phyloP scores from a whole-genome alignment of 2,888 invertebrate species.

The Notodonta ziczac region DNA sequence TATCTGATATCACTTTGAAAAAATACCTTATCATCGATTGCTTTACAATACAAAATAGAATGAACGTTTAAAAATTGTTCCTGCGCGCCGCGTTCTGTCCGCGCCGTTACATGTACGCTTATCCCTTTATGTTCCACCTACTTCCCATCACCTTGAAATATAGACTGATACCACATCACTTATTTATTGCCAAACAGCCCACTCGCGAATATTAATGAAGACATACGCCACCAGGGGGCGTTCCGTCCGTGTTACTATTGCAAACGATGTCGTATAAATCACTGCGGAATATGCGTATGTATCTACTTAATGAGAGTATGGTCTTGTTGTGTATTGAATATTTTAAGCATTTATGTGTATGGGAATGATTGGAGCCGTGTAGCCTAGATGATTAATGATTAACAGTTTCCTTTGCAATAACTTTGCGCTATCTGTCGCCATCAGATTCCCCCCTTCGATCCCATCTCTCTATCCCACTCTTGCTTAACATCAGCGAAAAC shows the following conservation, averaged over 20 bases:
- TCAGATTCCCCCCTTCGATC: not conserved
- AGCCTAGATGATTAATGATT: not conserved
- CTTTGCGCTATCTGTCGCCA: not conserved
- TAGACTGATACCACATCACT: not conserved
- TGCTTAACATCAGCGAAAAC: too few relatives aligned
- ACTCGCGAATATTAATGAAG: conserved; percentile 4
- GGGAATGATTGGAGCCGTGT: not conserved
- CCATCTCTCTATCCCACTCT: too few relatives aligned
- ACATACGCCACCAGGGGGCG: conserved; percentile 3
- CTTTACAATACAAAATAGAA: too few relatives aligned
- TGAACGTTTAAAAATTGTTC: too few relatives aligned
- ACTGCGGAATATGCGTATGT: not conserved
- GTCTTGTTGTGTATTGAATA: not conserved
- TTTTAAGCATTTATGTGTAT: not conserved
- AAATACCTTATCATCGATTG: too few relatives aligned
- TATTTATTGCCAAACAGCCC: conserved; percentile 3
- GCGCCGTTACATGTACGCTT: too few relatives aligned
- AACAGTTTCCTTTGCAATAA: not conserved
- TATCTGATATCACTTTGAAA: too few relatives aligned
- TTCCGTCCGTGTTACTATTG: conserved; percentile 6
- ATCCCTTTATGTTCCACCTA: not conserved
- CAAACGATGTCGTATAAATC: conserved; percentile 3
- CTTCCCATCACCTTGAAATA: not conserved
- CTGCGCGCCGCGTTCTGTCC: too few relatives aligned
- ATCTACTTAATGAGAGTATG: not conserved